Evolutionary conservation across 2,888 invertebrate genomes (phyloP).

Genomic region (Therioaphis trifolii): DNA sequence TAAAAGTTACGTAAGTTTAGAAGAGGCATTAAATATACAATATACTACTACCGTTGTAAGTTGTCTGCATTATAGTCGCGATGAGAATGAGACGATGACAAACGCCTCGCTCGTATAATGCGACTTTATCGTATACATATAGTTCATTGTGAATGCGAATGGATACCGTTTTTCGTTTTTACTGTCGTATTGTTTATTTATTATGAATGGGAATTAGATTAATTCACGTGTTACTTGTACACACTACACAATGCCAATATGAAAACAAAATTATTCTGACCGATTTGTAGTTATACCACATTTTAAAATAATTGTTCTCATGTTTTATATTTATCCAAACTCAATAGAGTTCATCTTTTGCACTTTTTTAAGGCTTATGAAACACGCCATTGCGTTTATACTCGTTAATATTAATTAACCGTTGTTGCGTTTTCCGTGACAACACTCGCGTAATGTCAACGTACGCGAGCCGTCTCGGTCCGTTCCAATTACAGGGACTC

Average conservation of each 20-base stretch:
- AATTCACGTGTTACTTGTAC: background rate
- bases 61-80: background rate
- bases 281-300: background rate
- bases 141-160: constrained; percentile 10
- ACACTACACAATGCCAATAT: background rate
- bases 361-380: background rate
- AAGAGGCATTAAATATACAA: constrained; percentile 22
- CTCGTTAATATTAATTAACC: constrained; percentile 7
- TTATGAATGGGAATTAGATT: background rate
- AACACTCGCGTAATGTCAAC: constrained; percentile 13
- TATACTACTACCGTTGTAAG: constrained; percentile 9
- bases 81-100: background rate
- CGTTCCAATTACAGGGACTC: constrained; percentile 30
- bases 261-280: background rate
- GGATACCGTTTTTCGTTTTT: background rate
- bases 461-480: constrained; percentile 23
- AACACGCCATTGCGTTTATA: background rate
- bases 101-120: background rate
- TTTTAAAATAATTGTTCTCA: background rate
- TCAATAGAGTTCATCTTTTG: background rate
- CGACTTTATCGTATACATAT: background rate
- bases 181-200: background rate
- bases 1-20: constrained; percentile 31
- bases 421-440: constrained; percentile 11
- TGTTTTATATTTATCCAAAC: background rate